These are phyloP conservation scores for Pelodiscus sinensis DNA, from an alignment of 2,113 vertebrate genomes.

Conservation along the genomic window DNA sequence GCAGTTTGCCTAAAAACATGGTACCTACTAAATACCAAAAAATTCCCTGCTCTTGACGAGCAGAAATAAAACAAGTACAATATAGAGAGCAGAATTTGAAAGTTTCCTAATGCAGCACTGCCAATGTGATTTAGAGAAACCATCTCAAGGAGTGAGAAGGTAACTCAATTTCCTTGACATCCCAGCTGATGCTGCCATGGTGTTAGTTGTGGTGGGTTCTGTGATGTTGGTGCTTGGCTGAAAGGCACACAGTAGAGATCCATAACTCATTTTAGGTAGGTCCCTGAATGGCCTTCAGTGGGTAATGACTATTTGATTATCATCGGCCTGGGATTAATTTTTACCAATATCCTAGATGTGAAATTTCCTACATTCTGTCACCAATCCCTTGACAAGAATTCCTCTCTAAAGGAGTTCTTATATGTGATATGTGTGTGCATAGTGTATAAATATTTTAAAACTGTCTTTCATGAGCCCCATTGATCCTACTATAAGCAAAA, in stretches of 20 bases:
- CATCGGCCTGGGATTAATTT: background rate
- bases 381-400: background rate
- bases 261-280: background rate
- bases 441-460: background rate
- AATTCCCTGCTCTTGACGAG: background rate
- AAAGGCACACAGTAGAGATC: background rate
- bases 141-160: background rate
- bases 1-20: background rate
- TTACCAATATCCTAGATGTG: background rate
- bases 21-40: background rate
- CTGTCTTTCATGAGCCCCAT: background rate
- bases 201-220: background rate
- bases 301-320: background rate
- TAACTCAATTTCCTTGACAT: background rate
- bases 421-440: background rate
- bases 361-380: background rate
- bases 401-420: background rate
- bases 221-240: background rate
- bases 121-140: fast-evolving
- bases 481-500: background rate
- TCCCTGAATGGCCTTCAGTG: background rate
- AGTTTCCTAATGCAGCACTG: background rate
- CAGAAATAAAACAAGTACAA: background rate
- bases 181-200: background rate
- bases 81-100: fast-evolving